phyloP scores from a whole-genome alignment of 2,797 vertebrate genomes.

The Salarias fasciatus region DNA sequence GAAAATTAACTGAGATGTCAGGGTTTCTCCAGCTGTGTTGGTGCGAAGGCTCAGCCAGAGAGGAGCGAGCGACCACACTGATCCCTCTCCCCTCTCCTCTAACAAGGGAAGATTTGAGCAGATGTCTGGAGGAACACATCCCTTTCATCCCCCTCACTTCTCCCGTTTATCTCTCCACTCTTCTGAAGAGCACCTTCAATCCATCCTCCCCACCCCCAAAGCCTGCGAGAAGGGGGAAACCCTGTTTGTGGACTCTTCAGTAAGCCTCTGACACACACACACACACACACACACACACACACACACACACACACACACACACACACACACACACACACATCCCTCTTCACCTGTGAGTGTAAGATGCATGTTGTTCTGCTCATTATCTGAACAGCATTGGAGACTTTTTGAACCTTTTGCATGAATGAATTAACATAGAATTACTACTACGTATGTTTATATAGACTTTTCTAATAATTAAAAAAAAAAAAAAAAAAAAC shows the following conservation, averaged over 20 bases:
- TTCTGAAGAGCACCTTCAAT: constrained; percentile 70
- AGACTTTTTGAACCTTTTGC: too few species aligned
- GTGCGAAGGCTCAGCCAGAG: constrained; percentile 49
- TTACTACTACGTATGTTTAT: too few species aligned
- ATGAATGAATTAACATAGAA: too few species aligned
- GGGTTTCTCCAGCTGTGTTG: constrained; percentile 38
- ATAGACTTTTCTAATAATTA: too few species aligned
- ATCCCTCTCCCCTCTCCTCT: constrained; percentile 38
- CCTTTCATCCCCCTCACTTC: constrained; percentile 73
- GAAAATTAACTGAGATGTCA: neutral
- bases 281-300: constrained; percentile 14
- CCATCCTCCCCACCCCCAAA: constrained; percentile 63
- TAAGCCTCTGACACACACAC: constrained; percentile 58
- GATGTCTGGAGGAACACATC: constrained; percentile 75
- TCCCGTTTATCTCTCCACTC: constrained; percentile 74
- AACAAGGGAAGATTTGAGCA: constrained; percentile 80
- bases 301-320: too few species aligned
- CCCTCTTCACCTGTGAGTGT: constrained; percentile 14
- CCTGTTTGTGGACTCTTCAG: constrained; percentile 64
- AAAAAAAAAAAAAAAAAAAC: too few species aligned
- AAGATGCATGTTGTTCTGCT: constrained; percentile 1
- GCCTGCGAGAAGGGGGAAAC: constrained; percentile 59
- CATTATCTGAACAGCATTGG: neutral
- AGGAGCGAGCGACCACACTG: constrained; percentile 36
- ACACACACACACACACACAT: constrained; percentile 11